Conservation (phyloP, 2,797 vertebrate genomes). For the Scomberomorus guttatus region DNA sequence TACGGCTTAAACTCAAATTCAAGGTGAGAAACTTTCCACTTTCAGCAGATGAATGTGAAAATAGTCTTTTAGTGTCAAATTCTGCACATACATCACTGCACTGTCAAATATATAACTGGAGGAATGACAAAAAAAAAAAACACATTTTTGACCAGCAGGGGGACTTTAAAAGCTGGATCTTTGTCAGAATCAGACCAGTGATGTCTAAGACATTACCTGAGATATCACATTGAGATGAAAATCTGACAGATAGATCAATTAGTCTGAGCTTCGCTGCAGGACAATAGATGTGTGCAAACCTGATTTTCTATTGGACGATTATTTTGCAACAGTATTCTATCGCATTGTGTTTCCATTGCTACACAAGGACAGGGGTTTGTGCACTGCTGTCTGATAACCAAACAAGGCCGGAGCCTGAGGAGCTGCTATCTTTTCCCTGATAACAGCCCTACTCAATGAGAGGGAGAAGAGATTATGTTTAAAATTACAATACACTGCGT, state of each 20-base stretch:
- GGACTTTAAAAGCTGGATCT: neutral
- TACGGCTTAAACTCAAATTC: too few relatives aligned
- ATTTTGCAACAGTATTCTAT: neutral
- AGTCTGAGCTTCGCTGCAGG: neutral
- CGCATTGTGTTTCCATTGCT: neutral
- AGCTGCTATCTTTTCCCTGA: slow-evolving; percentile 27
- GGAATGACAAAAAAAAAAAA: too few relatives aligned
- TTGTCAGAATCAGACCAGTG: slow-evolving; percentile 4
- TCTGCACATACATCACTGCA: too few relatives aligned
- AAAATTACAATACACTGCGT: slow-evolving; percentile 30
- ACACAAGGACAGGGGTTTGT: neutral
- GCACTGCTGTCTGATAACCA: slow-evolving; percentile 37
- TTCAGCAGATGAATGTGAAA: too few relatives aligned
- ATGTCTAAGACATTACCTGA: slow-evolving; percentile 15
- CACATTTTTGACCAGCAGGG: too few relatives aligned
- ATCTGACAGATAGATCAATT: neutral
- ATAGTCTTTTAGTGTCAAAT: too few relatives aligned
- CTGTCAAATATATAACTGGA: too few relatives aligned
- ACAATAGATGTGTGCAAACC: neutral
- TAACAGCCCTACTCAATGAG: slow-evolving; percentile 28
- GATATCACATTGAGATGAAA: neutral
- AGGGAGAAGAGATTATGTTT: slow-evolving; percentile 40
- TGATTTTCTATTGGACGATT: slow-evolving; percentile 6
- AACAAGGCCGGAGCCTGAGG: slow-evolving; percentile 5
- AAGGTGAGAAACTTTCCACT: too few relatives aligned